Evolutionary conservation across 1,140 invertebrate species (phyloP), one percentile per base, ranked within the genome.

Genomic region (Lutraria rhynchaena): DNA sequence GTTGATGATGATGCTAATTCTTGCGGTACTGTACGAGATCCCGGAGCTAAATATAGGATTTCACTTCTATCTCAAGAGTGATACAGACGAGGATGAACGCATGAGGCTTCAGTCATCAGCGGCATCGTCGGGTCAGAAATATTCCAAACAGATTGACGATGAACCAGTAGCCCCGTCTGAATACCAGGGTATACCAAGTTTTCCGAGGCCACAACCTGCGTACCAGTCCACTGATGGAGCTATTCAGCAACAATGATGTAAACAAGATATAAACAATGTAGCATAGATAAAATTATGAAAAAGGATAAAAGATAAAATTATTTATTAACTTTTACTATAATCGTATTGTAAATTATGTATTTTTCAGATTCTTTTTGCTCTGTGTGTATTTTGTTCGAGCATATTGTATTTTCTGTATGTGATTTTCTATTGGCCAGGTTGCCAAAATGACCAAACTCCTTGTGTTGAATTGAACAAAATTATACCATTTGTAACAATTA

Each of bases 1-100:
- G 37, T 95, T 95, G n/a, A 95, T 96, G 91, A 95, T 97, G 93
- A 96, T 97, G 95, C 92, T 97, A 65, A 94, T 95, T 1, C 91
- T 97, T 83, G 96, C 96, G 0, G 95, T 97, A 1, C 95, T 97
- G 91, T 96, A 97, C 91, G 96, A 97, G 88, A 96, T 97, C 81
- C 96, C 96, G 13, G 96, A 97, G 93, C 93, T 97, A 83, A 97
- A 97, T 90, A 92, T 97, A 35, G 96, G 96, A 60, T 93, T 95
- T 53, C 94, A 96, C 37, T 96, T 97, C 89, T 94, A 95, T 75
- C 93, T 95, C 37, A 94, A 94, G 85, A 95, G 94, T 60, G 94
- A 95, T 49, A 93, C 94, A 44, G 93, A 94, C 57, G 91, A 92
- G 22, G 85, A 88, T 2, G 90, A 92, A 55, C 65, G 83, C 44